A percentile compares a stretch with the other conserved stretches of the same genome.
phyloP scores from a whole-genome alignment of 1,140 invertebrate species.

The Manduca sexta region DNA sequence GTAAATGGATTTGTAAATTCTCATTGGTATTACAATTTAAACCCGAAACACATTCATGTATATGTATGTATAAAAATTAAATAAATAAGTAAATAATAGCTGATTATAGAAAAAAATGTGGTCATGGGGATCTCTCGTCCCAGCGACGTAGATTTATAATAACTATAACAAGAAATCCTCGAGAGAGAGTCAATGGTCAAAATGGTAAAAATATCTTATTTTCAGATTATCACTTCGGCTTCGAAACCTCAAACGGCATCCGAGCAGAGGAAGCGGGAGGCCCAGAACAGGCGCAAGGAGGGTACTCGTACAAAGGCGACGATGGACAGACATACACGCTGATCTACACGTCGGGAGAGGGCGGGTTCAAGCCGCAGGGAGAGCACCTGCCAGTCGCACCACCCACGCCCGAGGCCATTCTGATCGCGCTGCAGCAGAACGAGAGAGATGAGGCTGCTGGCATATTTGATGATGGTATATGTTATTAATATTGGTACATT shows the following conservation, averaged over 20 bases:
- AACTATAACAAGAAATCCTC: too few relatives aligned
- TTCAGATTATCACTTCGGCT: constrained; percentile 52
- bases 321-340: constrained; percentile 75
- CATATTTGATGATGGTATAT: constrained; percentile 62
- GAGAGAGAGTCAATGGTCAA: too few relatives aligned
- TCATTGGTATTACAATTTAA: too few relatives aligned
- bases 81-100: too few relatives aligned
- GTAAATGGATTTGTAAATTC: too few relatives aligned
- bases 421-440: constrained; percentile 56
- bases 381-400: constrained; percentile 86
- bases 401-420: constrained; percentile 77
- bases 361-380: constrained; percentile 83
- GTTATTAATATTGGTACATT: too few relatives aligned
- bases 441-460: constrained; percentile 60
- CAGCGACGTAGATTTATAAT: too few relatives aligned
- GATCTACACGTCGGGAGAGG: constrained; percentile 85
- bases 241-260: constrained; percentile 61
- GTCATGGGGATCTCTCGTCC: too few relatives aligned
- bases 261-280: constrained; percentile 51
- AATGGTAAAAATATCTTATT: too few relatives aligned
- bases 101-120: too few relatives aligned
- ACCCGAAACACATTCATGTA: too few relatives aligned
- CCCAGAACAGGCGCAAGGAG: constrained; percentile 52
- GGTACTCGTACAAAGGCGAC: constrained; percentile 68
- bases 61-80: too few relatives aligned